phyloP scores from a whole-genome alignment of 1,140 invertebrate genomes.

The Lordiphosa mommai region DNA sequence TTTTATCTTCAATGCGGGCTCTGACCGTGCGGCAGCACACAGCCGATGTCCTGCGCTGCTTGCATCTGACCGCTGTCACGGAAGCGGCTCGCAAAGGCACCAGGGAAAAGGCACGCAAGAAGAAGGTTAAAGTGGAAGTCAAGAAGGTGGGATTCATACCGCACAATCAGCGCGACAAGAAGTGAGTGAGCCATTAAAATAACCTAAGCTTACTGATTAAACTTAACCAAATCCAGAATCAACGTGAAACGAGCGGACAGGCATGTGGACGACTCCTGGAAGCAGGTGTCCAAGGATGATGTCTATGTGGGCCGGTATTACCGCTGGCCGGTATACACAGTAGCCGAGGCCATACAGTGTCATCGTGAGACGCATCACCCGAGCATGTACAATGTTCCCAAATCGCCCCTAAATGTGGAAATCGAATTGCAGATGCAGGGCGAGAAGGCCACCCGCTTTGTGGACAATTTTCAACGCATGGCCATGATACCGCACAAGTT shows the following conservation, averaged over 20 bases:
- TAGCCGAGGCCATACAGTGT: constrained; percentile 86
- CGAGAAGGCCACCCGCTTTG: constrained; percentile 81
- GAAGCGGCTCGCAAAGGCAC: constrained; percentile 88
- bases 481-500: constrained; percentile 84
- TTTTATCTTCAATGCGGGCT: constrained; percentile 53
- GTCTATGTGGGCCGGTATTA: constrained; percentile 84
- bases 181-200: constrained; percentile 44
- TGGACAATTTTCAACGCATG: constrained; percentile 84
- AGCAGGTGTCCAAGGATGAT: constrained; percentile 83
- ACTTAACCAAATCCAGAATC: constrained; percentile 33
- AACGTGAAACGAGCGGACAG: constrained; percentile 75
- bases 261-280: constrained; percentile 83
- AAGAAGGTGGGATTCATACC: constrained; percentile 85
- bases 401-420: constrained; percentile 83
- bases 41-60: constrained; percentile 34
- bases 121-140: constrained; percentile 86
- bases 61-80: constrained; percentile 78
- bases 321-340: constrained; percentile 83
- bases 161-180: constrained; percentile 82
- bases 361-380: constrained; percentile 89
- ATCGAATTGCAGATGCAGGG: constrained; percentile 88
- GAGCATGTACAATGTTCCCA: constrained; percentile 86
- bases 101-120: constrained; percentile 85
- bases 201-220: background rate
- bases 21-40: constrained; percentile 52